A percentile compares a stretch with the other conserved stretches of the same genome.
Conservation (phyloP, 1,140 invertebrate genomes). For the Philopotamus ludificatus region DNA sequence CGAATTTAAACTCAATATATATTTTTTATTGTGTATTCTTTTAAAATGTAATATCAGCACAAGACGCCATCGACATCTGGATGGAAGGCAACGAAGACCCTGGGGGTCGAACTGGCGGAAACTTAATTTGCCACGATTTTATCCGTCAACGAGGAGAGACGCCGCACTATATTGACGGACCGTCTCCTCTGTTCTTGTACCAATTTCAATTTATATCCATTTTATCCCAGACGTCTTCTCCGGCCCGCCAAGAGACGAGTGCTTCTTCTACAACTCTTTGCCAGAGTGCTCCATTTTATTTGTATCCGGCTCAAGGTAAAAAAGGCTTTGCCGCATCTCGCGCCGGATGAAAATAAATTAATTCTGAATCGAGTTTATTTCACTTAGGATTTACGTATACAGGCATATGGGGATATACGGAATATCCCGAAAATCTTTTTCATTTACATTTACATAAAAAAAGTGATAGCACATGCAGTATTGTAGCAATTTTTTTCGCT, state of each 20-base stretch:
- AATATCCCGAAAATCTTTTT: too few species aligned
- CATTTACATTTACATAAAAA: too few species aligned
- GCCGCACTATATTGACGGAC: conserved; percentile 12
- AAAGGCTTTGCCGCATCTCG: neutral
- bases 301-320: neutral
- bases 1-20: neutral
- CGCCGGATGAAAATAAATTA: conserved; percentile 7
- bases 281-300: conserved; percentile 18
- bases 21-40: neutral
- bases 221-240: conserved; percentile 34
- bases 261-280: conserved; percentile 7
- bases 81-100: neutral
- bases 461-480: too few species aligned
- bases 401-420: too few species aligned
- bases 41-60: too few species aligned
- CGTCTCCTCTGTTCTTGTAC: conserved; percentile 35
- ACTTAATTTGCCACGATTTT: conserved; percentile 39
- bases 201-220: conserved; percentile 42
- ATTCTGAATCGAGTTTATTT: neutral
- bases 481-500: too few species aligned
- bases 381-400: neutral
- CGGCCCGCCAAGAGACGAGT: conserved; percentile 26
- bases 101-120: conserved; percentile 9
- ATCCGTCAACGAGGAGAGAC: conserved; percentile 31
- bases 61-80: neutral